A percentile compares a stretch with the other conserved stretches of the same genome.
Conservation (phyloP, 2,888 invertebrate genomes). For the Embidobia sp. region DNA sequence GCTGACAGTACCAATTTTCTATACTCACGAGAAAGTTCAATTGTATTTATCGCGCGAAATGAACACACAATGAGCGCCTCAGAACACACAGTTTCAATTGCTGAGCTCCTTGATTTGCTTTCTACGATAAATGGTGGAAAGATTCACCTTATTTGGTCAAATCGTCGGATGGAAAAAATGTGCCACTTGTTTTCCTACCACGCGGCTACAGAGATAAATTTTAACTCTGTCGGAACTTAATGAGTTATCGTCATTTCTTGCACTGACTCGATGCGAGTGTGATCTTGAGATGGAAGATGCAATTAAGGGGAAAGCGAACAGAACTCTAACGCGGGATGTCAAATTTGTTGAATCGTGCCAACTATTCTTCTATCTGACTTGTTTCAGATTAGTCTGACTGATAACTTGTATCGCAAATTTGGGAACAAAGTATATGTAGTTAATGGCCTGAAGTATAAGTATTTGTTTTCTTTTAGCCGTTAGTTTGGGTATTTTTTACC, state of each 20-base stretch:
- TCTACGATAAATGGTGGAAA: slow-evolving; percentile 55
- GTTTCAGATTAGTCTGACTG: too few species aligned
- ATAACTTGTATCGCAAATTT: too few species aligned
- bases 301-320: slow-evolving; percentile 44
- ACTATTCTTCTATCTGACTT: neutral
- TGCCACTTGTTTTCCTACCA: slow-evolving; percentile 32
- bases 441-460: too few species aligned
- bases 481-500: too few species aligned
- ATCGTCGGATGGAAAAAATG: slow-evolving; percentile 28
- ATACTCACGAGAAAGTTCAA: slow-evolving; percentile 61
- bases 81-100: slow-evolving; percentile 24
- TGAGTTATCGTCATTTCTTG: slow-evolving; percentile 49
- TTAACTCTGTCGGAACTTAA: slow-evolving; percentile 31
- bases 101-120: slow-evolving; percentile 56
- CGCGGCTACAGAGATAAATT: slow-evolving; percentile 29
- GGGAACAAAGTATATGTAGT: too few species aligned
- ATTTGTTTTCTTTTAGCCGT: too few species aligned
- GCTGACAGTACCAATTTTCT: slow-evolving; percentile 63
- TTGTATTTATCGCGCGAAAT: slow-evolving; percentile 66
- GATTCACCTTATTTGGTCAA: slow-evolving; percentile 51
- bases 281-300: slow-evolving; percentile 26
- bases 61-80: slow-evolving; percentile 50
- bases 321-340: slow-evolving; percentile 6
- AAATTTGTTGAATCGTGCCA: neutral
- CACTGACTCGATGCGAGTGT: slow-evolving; percentile 10